Base-by-base conservation (phyloP, 2,113 vertebrate species). In the Aegithalos caudatus region DNA sequence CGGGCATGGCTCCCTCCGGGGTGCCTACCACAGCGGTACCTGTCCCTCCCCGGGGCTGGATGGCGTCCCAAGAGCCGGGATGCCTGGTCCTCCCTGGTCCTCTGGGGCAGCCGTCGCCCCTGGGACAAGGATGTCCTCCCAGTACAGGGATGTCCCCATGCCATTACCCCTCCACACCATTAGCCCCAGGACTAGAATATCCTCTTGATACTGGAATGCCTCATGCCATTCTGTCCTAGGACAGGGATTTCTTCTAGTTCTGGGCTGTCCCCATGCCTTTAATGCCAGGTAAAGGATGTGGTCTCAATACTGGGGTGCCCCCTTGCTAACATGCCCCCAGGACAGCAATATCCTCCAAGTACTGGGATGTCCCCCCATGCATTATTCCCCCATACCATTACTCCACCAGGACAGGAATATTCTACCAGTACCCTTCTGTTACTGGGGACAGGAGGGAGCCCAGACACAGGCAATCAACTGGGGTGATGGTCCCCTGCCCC, bases 401-500 rank as follows among this genome's bases (percentile, higher is more conserved):
- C 14, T 58, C 23, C 57, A 4, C 20, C 12, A 77, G 48, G 33
- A 19, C 37, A 20, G 23, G 35, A 33, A 18, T 54, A 29, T 28
- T 10, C 11, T 60, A 11, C 44, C 24, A 7, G n/a, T 12, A 33
- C 38, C 5, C 22, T 22, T 27, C n/a, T 24, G 16, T 53, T 47
- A 27, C 14, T 57, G 70, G 37, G 31, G 23, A 27, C 11, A 24
- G 28, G 20, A 40, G 11, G 58, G 18, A 88, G 53, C 22, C 48
- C 81, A 31, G 53, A 7, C 0, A 3, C 17, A 24, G 20, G 38
- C 0, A 7, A 22, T 48, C 47, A 14, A 6, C 6, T 1, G 1
- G 28, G 47, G 31, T 51, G 71, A 42, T 6, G 18, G 53, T 69
- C 28, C n/a, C 29, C 61, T 74, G 40, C 25, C 56, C 27, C 28